Conservation (phyloP, 2,113 vertebrate species). For the Zosterops hypoxanthus region DNA sequence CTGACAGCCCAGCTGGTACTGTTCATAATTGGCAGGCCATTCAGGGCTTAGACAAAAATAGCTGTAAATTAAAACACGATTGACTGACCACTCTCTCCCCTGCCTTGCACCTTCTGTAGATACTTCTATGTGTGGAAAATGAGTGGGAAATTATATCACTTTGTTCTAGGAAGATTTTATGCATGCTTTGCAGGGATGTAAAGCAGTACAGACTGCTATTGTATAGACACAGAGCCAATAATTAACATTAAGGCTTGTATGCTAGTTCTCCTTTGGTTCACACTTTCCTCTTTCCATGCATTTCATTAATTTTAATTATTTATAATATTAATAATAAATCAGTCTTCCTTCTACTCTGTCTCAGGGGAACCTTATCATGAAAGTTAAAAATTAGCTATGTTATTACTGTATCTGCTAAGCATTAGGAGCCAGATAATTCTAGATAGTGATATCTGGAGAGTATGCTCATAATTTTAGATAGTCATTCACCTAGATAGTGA, state of each 20-base stretch:
- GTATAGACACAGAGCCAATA: background rate
- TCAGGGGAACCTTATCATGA: background rate
- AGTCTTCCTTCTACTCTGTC: background rate
- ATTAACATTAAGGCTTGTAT: background rate
- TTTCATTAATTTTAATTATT: slow-evolving; percentile 45
- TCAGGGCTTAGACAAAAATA: slow-evolving; percentile 61
- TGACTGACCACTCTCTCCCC: slow-evolving; percentile 63
- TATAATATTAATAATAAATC: slow-evolving; percentile 43
- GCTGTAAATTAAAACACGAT: slow-evolving; percentile 60
- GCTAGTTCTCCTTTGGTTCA: background rate
- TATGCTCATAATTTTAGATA: slow-evolving; percentile 21
- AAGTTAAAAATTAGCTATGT: slow-evolving; percentile 28
- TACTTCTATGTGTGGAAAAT: slow-evolving; percentile 36
- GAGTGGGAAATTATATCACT: background rate
- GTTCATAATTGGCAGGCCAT: slow-evolving; percentile 55
- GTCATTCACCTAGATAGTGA: slow-evolving; percentile 4
- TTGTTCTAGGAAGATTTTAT: background rate
- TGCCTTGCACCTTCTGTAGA: slow-evolving; percentile 65
- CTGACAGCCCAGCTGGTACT: slow-evolving; percentile 61
- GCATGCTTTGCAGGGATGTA: background rate
- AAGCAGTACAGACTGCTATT: background rate
- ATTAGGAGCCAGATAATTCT: slow-evolving; percentile 17
- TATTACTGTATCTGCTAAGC: slow-evolving; percentile 11
- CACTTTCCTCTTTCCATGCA: background rate
- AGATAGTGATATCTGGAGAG: slow-evolving; percentile 26